A percentile compares a stretch with the other conserved stretches of the same genome.
Evolutionary conservation across 2,113 vertebrate genomes (phyloP).

Genomic region (Synchiropus splendidus): DNA sequence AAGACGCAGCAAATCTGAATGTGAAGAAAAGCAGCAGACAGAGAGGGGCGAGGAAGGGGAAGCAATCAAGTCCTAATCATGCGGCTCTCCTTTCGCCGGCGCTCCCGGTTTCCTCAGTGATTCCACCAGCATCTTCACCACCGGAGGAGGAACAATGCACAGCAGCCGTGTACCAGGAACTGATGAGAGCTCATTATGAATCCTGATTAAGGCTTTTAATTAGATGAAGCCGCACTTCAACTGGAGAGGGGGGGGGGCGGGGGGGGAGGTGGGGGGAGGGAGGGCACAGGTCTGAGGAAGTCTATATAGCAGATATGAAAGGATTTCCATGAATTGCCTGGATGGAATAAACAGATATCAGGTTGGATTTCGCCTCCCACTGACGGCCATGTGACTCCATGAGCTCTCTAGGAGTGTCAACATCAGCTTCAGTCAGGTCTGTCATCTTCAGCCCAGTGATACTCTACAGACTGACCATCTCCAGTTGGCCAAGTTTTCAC

Average conservation of each 20-base stretch:
- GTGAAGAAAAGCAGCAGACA: slow-evolving; percentile 1
- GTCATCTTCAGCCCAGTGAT: too few relatives aligned
- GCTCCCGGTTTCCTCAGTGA: slow-evolving; percentile 53
- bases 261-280: not conserved
- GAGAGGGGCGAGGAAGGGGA: slow-evolving; percentile 17
- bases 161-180: slow-evolving; percentile 66
- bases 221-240: slow-evolving; percentile 65
- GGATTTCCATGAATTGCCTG: too few relatives aligned
- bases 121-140: slow-evolving; percentile 61
- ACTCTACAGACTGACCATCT: too few relatives aligned
- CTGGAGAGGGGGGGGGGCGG: slow-evolving; percentile 56
- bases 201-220: slow-evolving; percentile 76
- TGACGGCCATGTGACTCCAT: too few relatives aligned
- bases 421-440: too few relatives aligned
- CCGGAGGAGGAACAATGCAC: slow-evolving; percentile 51
- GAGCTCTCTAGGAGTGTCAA: too few relatives aligned
- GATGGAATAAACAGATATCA: too few relatives aligned
- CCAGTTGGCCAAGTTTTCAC: too few relatives aligned
- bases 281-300: not conserved
- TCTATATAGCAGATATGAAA: too few relatives aligned
- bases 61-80: slow-evolving; percentile 52
- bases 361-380: too few relatives aligned
- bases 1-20: too few relatives aligned
- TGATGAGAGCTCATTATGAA: slow-evolving; percentile 74
- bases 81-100: slow-evolving; percentile 25